Evolutionary conservation across 2,797 vertebrate genomes (phyloP), one percentile per base, ranked within the genome.

Genomic region (Tangara arthus): DNA sequence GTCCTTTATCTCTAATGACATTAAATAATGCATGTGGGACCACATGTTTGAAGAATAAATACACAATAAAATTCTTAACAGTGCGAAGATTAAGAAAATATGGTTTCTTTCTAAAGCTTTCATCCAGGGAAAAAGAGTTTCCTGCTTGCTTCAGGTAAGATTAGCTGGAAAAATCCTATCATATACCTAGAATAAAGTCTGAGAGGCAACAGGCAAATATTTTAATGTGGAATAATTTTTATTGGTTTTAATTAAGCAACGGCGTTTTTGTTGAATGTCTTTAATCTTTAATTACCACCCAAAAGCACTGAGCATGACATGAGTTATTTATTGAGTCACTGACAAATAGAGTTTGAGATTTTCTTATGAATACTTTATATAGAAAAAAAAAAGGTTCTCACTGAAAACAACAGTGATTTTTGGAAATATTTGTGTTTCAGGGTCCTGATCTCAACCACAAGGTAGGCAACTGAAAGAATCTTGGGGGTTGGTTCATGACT

Each of bases 21-120:
- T 96, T 90, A 96, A 96, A 95, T 94, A 95, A 95, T 93, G 70
- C 92, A 88, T 89, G 69, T 87, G 93, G 82, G 61, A 91, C 44
- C 66, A n/a, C 21, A 81, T 3, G 18, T 93, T 83, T 66, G 77
- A 95, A 95, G 90, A 95, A 97, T 93, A 97, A 97, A 97, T 85
- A 75, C 87, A 81, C 70, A 93, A 92, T 96, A 71, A 66, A 96
- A 91, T 93, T 88, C 75, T 90, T 97, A 94, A 86, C 39, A 66
- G 70, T 42, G 28, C 91, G 35, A 93, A 75, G 96, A 95, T 95
- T 77, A 94, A 87, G 88, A 87, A 30, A 93, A 78, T 83, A 42
- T 79, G 65, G 46, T 64, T 92, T 93, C 92, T 84, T 39, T 4
- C 61, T 83, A 55, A 96, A 91, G 49, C 41, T 92, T 97, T 97